Conservation (phyloP, 2,113 vertebrate genomes). For the Capra hircus region DNA sequence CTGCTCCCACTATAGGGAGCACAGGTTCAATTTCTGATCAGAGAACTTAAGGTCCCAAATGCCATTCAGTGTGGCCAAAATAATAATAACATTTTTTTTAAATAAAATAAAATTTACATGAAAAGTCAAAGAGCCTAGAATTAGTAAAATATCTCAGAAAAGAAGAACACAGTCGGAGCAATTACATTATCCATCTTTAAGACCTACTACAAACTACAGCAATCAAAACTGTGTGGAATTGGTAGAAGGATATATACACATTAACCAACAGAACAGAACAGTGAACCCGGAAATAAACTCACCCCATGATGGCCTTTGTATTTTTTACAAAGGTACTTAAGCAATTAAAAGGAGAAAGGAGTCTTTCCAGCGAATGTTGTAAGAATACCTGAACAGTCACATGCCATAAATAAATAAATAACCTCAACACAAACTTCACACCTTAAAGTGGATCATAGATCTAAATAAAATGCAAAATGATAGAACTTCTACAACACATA, state of each 20-base stretch:
- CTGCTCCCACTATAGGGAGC: background rate
- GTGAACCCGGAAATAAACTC: background rate
- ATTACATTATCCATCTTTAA: background rate
- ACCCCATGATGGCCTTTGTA: fast-evolving
- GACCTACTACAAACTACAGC: background rate
- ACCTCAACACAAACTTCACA: background rate
- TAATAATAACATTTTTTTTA: background rate
- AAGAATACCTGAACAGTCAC: background rate
- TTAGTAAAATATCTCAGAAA: background rate
- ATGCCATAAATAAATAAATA: background rate
- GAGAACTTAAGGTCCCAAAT: background rate
- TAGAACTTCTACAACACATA: background rate
- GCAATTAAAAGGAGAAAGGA: background rate
- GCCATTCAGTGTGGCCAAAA: no score
- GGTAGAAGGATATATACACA: background rate
- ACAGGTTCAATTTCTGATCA: background rate
- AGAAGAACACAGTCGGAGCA: background rate
- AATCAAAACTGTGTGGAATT: background rate
- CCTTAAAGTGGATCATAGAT: background rate
- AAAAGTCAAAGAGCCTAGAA: background rate
- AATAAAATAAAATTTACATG: background rate
- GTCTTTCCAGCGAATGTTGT: background rate
- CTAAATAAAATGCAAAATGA: background rate
- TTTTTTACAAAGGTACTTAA: background rate
- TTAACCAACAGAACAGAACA: background rate